Conservation (phyloP, 2,888 invertebrate genomes). For the Hemithea aestivaria region DNA sequence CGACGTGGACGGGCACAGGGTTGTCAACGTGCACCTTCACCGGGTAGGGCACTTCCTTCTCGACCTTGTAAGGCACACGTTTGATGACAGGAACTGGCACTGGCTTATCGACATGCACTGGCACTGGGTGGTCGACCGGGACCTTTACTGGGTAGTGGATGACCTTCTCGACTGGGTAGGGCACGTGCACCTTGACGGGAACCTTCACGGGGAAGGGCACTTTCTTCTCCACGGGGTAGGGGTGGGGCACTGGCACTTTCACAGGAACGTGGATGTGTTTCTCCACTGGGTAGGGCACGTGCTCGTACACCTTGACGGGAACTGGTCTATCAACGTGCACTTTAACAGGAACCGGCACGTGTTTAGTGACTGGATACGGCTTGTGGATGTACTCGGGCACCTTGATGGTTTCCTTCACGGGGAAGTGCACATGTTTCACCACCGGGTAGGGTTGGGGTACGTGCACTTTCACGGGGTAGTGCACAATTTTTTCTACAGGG, state of each 20-base stretch:
- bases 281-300: slow-evolving; percentile 86
- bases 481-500: slow-evolving; percentile 84
- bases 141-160: slow-evolving; percentile 86
- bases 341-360: slow-evolving; percentile 82
- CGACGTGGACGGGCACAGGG: slow-evolving; percentile 86
- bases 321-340: slow-evolving; percentile 83
- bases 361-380: slow-evolving; percentile 84
- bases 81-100: slow-evolving; percentile 86
- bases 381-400: slow-evolving; percentile 83
- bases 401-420: slow-evolving; percentile 82
- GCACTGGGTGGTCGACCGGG: slow-evolving; percentile 83
- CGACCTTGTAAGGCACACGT: slow-evolving; percentile 86
- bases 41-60: slow-evolving; percentile 84
- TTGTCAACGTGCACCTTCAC: slow-evolving; percentile 84
- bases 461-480: slow-evolving; percentile 83
- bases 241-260: slow-evolving; percentile 84
- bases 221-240: slow-evolving; percentile 86
- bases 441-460: slow-evolving; percentile 85
- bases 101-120: slow-evolving; percentile 83
- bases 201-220: slow-evolving; percentile 83
- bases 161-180: slow-evolving; percentile 86
- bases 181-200: slow-evolving; percentile 85
- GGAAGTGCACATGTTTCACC: slow-evolving; percentile 82
- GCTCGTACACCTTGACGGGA: slow-evolving; percentile 79
- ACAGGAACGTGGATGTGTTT: slow-evolving; percentile 84